These are phyloP conservation scores for Craniophora ligustri DNA, from an alignment of 2,888 invertebrate species.

Conservation along the genomic window DNA sequence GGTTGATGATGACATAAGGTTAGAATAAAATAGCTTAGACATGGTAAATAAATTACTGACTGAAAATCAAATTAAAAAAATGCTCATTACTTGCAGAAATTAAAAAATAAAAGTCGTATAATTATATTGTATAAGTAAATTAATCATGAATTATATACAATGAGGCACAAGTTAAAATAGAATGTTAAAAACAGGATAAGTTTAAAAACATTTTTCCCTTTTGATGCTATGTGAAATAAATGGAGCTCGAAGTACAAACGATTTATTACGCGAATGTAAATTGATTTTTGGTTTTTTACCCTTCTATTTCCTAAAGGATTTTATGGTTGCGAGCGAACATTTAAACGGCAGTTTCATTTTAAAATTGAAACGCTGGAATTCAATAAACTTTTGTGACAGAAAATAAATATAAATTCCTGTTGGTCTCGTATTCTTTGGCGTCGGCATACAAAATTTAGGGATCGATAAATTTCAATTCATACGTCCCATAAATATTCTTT, in stretches of 20 bases:
- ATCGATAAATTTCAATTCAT: constrained; percentile 26
- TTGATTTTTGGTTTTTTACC: constrained; percentile 9
- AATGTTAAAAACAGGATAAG: too few species aligned
- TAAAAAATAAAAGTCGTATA: too few species aligned
- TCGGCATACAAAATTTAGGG: not conserved
- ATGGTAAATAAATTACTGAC: too few species aligned
- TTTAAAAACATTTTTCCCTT: constrained; percentile 42
- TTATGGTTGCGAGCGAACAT: not conserved
- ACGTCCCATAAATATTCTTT: constrained; percentile 28
- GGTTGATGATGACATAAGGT: too few species aligned
- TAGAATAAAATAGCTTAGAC: too few species aligned
- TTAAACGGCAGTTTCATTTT: not conserved
- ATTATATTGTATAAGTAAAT: too few species aligned
- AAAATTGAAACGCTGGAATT: not conserved
- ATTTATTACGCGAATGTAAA: constrained; percentile 22
- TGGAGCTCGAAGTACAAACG: constrained; percentile 19
- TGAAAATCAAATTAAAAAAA: too few species aligned
- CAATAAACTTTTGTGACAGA: not conserved
- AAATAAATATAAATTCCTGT: constrained; percentile 1
- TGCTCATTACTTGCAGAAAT: too few species aligned
- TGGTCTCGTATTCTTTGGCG: constrained; percentile 30
- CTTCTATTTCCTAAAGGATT: not conserved
- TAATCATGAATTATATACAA: too few species aligned
- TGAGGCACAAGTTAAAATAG: too few species aligned
- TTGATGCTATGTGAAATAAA: constrained; percentile 33